Base-by-base conservation (phyloP, 2,888 invertebrate genomes). In the Hypomecis punctinalis region DNA sequence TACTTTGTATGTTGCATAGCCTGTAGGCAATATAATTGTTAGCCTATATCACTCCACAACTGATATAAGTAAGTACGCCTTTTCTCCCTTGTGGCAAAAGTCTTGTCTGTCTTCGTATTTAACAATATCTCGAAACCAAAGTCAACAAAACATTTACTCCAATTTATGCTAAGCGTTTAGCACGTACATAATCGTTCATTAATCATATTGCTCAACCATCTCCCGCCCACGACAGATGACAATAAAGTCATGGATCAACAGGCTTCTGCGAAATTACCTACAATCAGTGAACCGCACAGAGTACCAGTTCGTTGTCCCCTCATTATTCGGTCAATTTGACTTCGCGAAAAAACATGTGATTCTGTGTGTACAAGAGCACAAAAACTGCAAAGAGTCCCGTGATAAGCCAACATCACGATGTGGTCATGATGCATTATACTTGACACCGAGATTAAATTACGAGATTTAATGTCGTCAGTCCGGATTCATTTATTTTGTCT, bases 301-400 rank as follows among this genome's bases (percentile, higher is more conserved):
- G 61, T 56, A 63, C 55, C 63, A 68, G 69, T 66, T 66, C 69
- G 61, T 49, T 54, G 68, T 63, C 64, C 68, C 54, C 43, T 7
- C 61, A 61, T 66, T 61, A 66, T 46, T 53, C 57, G 61, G 65
- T 61, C 61, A 66, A 57, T 48, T 58, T 54, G 53, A 5, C 37
- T 59, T 59, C 40, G 61, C 47, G 56, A 57, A 64, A 63, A 55
- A 59, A 46, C 39, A 36, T 58, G 13, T 52, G 13, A 6, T 45
- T 46, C 33, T 49, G 43, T 45, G 9, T 13, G 11, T 10, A 13
- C 7, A 56, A 39, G 5, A 10, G 9, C 9, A 13, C 23, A 56
- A 56, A 46, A 56, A 46, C 45, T 45, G 51, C 37, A 61, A 47
- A 52, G 10, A 37, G 39, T 53, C 52, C 13, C 46, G 23, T 49